These are phyloP conservation scores for Stigmatopora nigra DNA, from an alignment of 2,113 vertebrate species.

Conservation along the genomic window DNA sequence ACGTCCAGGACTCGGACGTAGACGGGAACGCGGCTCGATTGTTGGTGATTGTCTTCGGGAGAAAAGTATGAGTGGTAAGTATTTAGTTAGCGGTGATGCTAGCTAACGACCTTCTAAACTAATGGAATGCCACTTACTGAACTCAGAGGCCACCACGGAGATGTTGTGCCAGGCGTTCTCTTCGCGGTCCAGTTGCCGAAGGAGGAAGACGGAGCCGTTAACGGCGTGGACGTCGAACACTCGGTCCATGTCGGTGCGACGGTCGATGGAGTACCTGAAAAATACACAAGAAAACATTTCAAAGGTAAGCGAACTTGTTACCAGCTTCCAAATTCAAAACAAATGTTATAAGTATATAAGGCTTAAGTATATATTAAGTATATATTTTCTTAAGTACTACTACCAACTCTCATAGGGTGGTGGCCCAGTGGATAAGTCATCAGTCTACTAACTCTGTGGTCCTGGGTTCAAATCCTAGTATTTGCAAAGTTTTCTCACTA, in stretches of 20 bases:
- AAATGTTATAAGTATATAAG: too few species aligned
- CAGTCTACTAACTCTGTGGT: too few species aligned
- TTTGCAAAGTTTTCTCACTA: too few species aligned
- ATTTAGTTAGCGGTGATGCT: neutral
- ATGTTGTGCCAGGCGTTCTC: slow-evolving; percentile 90
- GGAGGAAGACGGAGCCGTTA: slow-evolving; percentile 87
- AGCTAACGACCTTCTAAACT: too few species aligned
- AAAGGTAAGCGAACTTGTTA: neutral
- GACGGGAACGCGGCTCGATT: slow-evolving; percentile 81
- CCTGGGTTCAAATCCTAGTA: too few species aligned
- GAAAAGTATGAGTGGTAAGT: slow-evolving; percentile 8
- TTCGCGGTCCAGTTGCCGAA: slow-evolving; percentile 87
- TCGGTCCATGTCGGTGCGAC: slow-evolving; percentile 92
- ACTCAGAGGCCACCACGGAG: slow-evolving; percentile 87
- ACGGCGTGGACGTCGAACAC: slow-evolving; percentile 89
- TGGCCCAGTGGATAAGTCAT: too few species aligned
- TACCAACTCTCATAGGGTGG: too few species aligned
- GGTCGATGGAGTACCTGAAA: slow-evolving; percentile 92
- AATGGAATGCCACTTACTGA: slow-evolving; percentile 74
- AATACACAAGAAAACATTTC: neutral
- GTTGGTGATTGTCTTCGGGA: slow-evolving; percentile 80
- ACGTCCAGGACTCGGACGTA: slow-evolving; percentile 86
- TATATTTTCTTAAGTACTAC: too few species aligned
- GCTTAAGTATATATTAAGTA: too few species aligned
- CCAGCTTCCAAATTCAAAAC: too few species aligned